Percentiles rank a stretch among this genome's conserved stretches.
Evolutionary conservation across 2,797 vertebrate genomes (phyloP).

Genomic region (Lutjanus campechanus): DNA sequence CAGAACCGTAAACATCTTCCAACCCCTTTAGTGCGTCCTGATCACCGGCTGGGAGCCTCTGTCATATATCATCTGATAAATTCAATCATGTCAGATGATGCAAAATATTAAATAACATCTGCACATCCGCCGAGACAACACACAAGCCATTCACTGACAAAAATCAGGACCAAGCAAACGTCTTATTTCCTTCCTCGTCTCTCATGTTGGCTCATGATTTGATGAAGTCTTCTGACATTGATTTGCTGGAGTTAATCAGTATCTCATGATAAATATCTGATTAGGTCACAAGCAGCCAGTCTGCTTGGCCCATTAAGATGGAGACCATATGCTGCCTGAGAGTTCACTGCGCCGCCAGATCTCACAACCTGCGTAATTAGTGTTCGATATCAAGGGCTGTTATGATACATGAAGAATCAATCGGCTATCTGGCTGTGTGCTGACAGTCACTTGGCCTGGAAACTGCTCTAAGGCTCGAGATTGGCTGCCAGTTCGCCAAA

Average conservation of each 20-base stretch:
- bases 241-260: constrained; percentile 60
- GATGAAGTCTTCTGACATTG: constrained; percentile 65
- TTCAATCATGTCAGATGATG: constrained; percentile 22
- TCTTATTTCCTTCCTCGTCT: constrained; percentile 19
- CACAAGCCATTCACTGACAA: constrained; percentile 33
- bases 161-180: constrained; percentile 6
- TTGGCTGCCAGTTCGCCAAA: constrained; percentile 32
- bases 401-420: constrained; percentile 57
- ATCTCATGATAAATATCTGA: constrained; percentile 65
- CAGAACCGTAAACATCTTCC: background rate
- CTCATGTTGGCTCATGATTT: constrained; percentile 25
- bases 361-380: constrained; percentile 51
- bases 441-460: constrained; percentile 33
- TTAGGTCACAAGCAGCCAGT: constrained; percentile 53
- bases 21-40: background rate
- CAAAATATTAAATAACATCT: constrained; percentile 12
- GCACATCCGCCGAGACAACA: constrained; percentile 28
- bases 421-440: constrained; percentile 21
- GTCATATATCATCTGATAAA: constrained; percentile 2
- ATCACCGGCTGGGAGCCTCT: background rate
- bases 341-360: constrained; percentile 23
- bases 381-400: constrained; percentile 41
- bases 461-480: constrained; percentile 1
- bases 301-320: constrained; percentile 29
- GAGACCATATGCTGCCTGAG: constrained; percentile 24